Percentiles rank a stretch among this genome's conserved stretches.
phyloP scores from a whole-genome alignment of 2,888 invertebrate species.

The Xylophagus ater region DNA sequence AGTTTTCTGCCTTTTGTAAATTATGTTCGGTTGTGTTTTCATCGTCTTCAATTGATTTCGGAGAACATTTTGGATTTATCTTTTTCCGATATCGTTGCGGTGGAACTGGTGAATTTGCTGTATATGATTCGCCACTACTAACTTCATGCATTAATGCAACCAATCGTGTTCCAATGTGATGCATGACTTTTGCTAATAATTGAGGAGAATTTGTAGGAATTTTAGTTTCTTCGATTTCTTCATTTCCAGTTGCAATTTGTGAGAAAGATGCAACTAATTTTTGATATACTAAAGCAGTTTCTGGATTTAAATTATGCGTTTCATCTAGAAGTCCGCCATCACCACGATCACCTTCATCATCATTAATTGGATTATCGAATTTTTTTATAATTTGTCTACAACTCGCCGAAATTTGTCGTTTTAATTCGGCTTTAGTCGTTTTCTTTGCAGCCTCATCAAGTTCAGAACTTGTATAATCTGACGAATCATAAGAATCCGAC shows the following conservation, averaged over 20 bases:
- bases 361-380: slow-evolving; percentile 54
- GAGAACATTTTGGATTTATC: slow-evolving; percentile 46
- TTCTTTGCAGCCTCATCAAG: slow-evolving; percentile 52
- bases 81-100: slow-evolving; percentile 45
- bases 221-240: slow-evolving; percentile 38
- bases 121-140: slow-evolving; percentile 58
- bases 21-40: slow-evolving; percentile 52
- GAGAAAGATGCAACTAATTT: slow-evolving; percentile 75
- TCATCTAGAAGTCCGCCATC: slow-evolving; percentile 42
- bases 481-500: slow-evolving; percentile 89
- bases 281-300: slow-evolving; percentile 79
- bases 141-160: slow-evolving; percentile 89
- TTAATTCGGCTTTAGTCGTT: slow-evolving; percentile 55
- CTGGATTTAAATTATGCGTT: slow-evolving; percentile 47
- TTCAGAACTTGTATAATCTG: slow-evolving; percentile 84
- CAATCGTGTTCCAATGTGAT: slow-evolving; percentile 76
- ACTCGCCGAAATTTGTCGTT: slow-evolving; percentile 78
- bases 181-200: slow-evolving; percentile 81
- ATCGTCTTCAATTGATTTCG: slow-evolving; percentile 36
- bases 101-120: slow-evolving; percentile 50
- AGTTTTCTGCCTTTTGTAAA: slow-evolving; percentile 30
- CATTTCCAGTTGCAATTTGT: slow-evolving; percentile 52
- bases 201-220: slow-evolving; percentile 64
- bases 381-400: slow-evolving; percentile 81
- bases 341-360: slow-evolving; percentile 46